Base-by-base conservation (phyloP, 2,797 vertebrate species). In the Scolopax bukidnonensis region DNA sequence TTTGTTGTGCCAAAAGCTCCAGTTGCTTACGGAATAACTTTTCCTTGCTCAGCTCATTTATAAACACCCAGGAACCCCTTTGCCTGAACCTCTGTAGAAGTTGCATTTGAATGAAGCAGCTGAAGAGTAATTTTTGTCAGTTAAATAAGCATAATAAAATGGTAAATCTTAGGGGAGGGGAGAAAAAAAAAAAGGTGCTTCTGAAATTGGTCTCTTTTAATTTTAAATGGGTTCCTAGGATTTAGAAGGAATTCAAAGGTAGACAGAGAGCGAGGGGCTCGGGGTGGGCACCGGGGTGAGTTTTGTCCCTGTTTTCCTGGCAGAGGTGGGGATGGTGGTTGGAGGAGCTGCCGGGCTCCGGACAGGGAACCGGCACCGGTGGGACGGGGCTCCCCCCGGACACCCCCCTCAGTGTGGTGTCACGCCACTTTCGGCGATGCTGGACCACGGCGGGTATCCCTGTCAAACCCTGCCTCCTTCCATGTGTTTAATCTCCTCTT, bases 311-410 rank as follows among this genome's bases (percentile, higher is more conserved):
- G 0, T 77, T 94, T 77, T 78, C n/a, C n/a, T 33, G 91, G 64
- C 50, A 15, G 45, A 40, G 3, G 1, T 0, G 1, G 3, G 15
- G 54, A 24, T 61, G 13, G 47, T 6, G 0, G 36, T 36, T 7
- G 32, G 79, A 32, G 18, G 28, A 16, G 51, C 7, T 50, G 51
- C 51, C 6, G 1, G 10, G 64, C 74, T 40, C 6, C 4, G 1
- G 2, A 79, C 16, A 16, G 24, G n/a, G 57, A 24, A 33, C 13
- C 4, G 56, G n/a, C 4, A 14, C 56, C 13, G 21, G 56, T 24
- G 8, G 56, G 75, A 12, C 67, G 40, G 57, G 65, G 74, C 13
- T 21, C 38, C 81, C 40, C 77, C 21, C 50, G 4, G 48, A 15
- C 47, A 7, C 47, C 47, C 47, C 45, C 12, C 23, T 8, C 12